Base-by-base conservation (phyloP, 2,797 vertebrate genomes). In the Sebastes dallii region DNA sequence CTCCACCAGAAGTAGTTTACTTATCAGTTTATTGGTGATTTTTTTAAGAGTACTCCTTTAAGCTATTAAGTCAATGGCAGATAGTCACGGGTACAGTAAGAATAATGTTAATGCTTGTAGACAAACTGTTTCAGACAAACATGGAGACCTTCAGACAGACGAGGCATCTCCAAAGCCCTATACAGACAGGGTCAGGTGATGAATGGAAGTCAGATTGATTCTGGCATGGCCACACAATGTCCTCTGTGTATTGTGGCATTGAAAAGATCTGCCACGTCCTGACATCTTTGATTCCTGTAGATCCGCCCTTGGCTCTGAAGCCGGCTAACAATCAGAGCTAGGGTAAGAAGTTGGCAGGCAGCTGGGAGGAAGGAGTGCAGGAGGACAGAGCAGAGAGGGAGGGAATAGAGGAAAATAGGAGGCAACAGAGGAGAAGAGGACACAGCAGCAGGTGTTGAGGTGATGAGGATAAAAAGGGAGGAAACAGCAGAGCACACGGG, bases 181-280 rank as follows among this genome's bases (percentile, higher is more conserved):
- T 77, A 55, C 74, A 81, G 92, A 93, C 92, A 84, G 82, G 83
- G 71, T 84, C 56, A 84, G 86, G 86, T 94, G 93, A 95, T 94
- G 92, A 92, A 95, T 93, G 84, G 84, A 89, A 81, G 83, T 69
- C 66, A 60, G 84, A 95, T 94, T 94, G 94, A 95, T 95, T 93
- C 81, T 91, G 93, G 88, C 91, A 89, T 77, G 85, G 86, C 55
- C 69, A 64, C 76, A 79, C 71, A 70, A 22, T 69, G 82, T 86
- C 90, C 89, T 92, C 81, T 75, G 88, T 84, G 91, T 83, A 90
- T 84, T 78, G 85, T 83, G 89, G 66, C 81, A 89, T 74, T 90
- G 81, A 84, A 89, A 83, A 82, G 87, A 88, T 89, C 80, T 71
- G 81, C 82, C 80, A 73, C 36, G 58, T 88, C 76, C 79, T 86